A percentile compares a stretch with the other conserved stretches of the same genome.
Conservation (phyloP, 2,888 invertebrate genomes). For the Philereme vetulata region DNA sequence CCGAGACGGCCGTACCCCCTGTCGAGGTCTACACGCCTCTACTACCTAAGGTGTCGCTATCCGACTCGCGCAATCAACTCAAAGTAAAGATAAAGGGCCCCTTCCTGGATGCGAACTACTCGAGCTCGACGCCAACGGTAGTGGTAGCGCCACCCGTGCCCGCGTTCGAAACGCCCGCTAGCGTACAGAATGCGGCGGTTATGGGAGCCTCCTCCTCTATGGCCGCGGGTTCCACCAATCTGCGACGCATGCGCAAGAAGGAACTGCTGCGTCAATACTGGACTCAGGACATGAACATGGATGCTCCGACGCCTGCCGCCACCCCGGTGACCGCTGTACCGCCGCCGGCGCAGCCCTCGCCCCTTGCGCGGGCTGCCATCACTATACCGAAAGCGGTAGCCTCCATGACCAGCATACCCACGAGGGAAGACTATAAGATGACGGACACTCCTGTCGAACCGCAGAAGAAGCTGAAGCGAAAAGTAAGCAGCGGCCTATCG, state of each 20-base stretch:
- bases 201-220: slow-evolving; percentile 72
- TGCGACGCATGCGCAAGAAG: slow-evolving; percentile 95
- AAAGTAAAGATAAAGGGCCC: slow-evolving; percentile 97
- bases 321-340: slow-evolving; percentile 77
- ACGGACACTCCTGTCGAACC: slow-evolving; percentile 86
- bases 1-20: slow-evolving; percentile 48
- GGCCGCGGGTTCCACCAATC: slow-evolving; percentile 88
- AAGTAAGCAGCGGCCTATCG: slow-evolving; percentile 77
- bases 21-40: slow-evolving; percentile 57
- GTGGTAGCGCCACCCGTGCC: slow-evolving; percentile 77
- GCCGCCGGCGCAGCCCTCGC: slow-evolving; percentile 84
- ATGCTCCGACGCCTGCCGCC: slow-evolving; percentile 85
- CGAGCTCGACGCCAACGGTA: slow-evolving; percentile 84
- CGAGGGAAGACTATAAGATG: slow-evolving; percentile 91
- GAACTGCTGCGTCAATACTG: slow-evolving; percentile 91
- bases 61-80: slow-evolving; percentile 92
- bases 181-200: slow-evolving; percentile 66
- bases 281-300: slow-evolving; percentile 94
- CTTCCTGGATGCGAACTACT: slow-evolving; percentile 90
- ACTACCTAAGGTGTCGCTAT: slow-evolving; percentile 88
- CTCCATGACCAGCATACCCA: slow-evolving; percentile 94
- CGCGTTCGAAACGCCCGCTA: slow-evolving; percentile 62
- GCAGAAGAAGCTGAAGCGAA: slow-evolving; percentile 87
- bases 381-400: slow-evolving; percentile 95
- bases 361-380: slow-evolving; percentile 87